Evolutionary conservation across 2,888 invertebrate species (phyloP).

Genomic region (Drosophila monieri): DNA sequence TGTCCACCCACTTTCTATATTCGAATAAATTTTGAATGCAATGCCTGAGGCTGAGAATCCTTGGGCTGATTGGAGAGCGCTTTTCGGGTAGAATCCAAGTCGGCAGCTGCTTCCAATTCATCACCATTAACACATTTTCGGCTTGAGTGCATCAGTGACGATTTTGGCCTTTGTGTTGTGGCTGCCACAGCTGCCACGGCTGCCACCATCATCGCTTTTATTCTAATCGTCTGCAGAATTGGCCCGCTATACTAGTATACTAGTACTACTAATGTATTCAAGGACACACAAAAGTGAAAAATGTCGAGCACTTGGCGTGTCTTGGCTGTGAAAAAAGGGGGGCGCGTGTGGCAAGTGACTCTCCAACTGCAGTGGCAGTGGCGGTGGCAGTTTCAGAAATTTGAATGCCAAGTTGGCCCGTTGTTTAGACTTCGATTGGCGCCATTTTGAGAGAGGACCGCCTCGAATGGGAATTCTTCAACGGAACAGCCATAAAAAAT

Average conservation of each 20-base stretch:
- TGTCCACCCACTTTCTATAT: slow-evolving; percentile 16
- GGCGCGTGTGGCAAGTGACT: not conserved
- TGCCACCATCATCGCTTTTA: slow-evolving; percentile 4
- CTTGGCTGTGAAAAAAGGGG: slow-evolving; percentile 3
- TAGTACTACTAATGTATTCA: slow-evolving; percentile 33
- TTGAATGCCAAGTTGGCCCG: slow-evolving; percentile 50
- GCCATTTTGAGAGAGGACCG: slow-evolving; percentile 30
- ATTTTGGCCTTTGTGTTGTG: slow-evolving; percentile 12
- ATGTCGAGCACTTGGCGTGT: slow-evolving; percentile 38
- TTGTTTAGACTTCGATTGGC: not conserved
- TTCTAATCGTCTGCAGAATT: slow-evolving; percentile 34
- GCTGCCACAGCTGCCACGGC: no score
- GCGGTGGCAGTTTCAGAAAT: slow-evolving; percentile 26
- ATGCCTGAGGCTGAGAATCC: slow-evolving; percentile 34
- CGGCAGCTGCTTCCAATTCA: slow-evolving; percentile 67
- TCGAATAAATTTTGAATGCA: slow-evolving; percentile 10
- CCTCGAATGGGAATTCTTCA: slow-evolving; percentile 33
- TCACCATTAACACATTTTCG: slow-evolving; percentile 75
- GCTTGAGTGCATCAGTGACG: slow-evolving; percentile 69
- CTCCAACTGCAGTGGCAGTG: not conserved
- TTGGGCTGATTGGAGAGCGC: slow-evolving; percentile 58
- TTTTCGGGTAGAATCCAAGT: slow-evolving; percentile 14
- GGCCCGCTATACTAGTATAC: slow-evolving; percentile 5
- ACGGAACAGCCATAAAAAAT: slow-evolving; percentile 10
- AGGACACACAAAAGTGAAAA: slow-evolving; percentile 41